A percentile compares a stretch with the other conserved stretches of the same genome.
Evolutionary conservation across 2,797 vertebrate genomes (phyloP).

Genomic region (Brachyrhaphis roseni): DNA sequence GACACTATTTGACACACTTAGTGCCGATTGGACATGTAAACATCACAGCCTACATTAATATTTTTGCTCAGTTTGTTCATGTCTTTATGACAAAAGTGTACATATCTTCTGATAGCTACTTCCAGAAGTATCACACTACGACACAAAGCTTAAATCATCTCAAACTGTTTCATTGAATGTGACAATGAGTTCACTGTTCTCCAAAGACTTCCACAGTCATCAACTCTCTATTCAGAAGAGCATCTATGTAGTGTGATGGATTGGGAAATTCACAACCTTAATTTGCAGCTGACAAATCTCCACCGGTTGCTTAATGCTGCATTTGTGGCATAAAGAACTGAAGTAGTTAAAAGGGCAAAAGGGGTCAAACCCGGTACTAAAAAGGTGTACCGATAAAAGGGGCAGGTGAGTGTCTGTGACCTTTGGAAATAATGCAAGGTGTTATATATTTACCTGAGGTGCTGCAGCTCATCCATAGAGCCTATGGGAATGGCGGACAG

Average conservation of each 20-base stretch:
- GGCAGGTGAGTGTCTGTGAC: not conserved
- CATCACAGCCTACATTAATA: not conserved
- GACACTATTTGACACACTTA: not conserved
- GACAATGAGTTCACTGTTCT: not conserved
- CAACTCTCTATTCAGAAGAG: not conserved
- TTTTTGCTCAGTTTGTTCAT: not conserved
- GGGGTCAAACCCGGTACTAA: not conserved
- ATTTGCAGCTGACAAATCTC: not conserved
- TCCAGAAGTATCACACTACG: constrained; percentile 34
- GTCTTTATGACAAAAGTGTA: not conserved
- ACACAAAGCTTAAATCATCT: constrained; percentile 12
- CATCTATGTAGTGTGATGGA: not conserved
- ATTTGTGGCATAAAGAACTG: not conserved
- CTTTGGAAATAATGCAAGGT: not conserved
- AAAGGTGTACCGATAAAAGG: not conserved
- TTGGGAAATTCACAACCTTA: not conserved
- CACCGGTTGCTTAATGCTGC: not conserved
- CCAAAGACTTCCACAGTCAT: not conserved
- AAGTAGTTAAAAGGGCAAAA: not conserved
- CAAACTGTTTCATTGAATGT: not conserved
- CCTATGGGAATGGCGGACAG: constrained; percentile 90
- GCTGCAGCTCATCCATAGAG: constrained; percentile 88
- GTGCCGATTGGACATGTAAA: not conserved
- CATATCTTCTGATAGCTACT: constrained; percentile 46
- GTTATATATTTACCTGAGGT: constrained; percentile 77